These are phyloP conservation scores for Drosophila birchii DNA, from an alignment of 2,888 invertebrate genomes.

Conservation along the genomic window DNA sequence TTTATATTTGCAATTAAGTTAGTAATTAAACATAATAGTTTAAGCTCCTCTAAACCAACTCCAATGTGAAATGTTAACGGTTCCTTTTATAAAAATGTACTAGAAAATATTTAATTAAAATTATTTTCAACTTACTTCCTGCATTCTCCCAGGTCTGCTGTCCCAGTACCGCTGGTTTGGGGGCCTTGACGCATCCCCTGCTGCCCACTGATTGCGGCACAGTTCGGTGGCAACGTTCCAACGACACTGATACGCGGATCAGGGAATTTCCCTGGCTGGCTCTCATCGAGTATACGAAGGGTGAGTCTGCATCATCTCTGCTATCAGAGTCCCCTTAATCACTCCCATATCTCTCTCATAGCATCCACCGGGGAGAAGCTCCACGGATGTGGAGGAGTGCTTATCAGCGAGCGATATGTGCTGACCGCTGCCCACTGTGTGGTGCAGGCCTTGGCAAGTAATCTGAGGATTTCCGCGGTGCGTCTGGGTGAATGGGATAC, in stretches of 20 bases:
- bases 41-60: not conserved
- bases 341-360: slow-evolving; percentile 25
- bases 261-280: slow-evolving; percentile 69
- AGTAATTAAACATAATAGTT: not conserved
- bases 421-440: slow-evolving; percentile 67
- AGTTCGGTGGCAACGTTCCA: slow-evolving; percentile 53
- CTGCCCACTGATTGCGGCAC: slow-evolving; percentile 60
- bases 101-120: not conserved
- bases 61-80: not conserved
- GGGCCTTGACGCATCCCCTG: slow-evolving; percentile 41
- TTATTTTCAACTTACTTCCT: not conserved
- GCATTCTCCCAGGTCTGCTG: slow-evolving; percentile 59
- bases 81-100: not conserved
- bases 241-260: slow-evolving; percentile 55
- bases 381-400: slow-evolving; percentile 69
- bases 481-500: slow-evolving; percentile 72
- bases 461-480: slow-evolving; percentile 50
- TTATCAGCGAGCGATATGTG: slow-evolving; percentile 64
- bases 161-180: slow-evolving; percentile 48
- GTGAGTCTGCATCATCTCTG: slow-evolving; percentile 35
- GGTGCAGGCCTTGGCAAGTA: slow-evolving; percentile 4
- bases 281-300: slow-evolving; percentile 60
- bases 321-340: not conserved
- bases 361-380: slow-evolving; percentile 54
- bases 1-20: not conserved